Evolutionary conservation across 2,113 vertebrate species (phyloP).

Genomic region (Sphaerodactylus townsendi): DNA sequence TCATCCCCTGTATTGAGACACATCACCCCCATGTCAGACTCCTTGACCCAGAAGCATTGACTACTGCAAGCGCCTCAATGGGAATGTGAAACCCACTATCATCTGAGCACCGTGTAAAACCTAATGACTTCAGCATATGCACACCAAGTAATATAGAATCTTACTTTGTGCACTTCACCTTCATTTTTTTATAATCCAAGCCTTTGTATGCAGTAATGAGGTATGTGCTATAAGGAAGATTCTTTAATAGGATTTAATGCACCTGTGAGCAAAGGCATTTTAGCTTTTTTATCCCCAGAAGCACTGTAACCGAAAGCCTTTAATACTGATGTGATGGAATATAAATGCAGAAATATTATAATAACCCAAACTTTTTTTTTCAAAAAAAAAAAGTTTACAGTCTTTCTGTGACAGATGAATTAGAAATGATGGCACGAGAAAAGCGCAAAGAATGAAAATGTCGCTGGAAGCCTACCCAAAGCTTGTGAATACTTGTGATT

Average conservation of each 20-base stretch:
- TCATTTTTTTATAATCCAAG: conserved; percentile 81
- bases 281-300: conserved; percentile 85
- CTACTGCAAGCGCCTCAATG: conserved; percentile 75
- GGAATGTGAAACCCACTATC: conserved; percentile 80
- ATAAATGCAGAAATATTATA: conserved; percentile 86
- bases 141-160: conserved; percentile 81
- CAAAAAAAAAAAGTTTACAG: conserved; percentile 75
- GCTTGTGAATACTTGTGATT: conserved; percentile 63
- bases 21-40: conserved; percentile 78
- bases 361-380: conserved; percentile 79
- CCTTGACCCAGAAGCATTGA: conserved; percentile 81
- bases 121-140: conserved; percentile 84
- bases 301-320: conserved; percentile 83
- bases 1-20: conserved; percentile 78
- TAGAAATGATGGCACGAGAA: conserved; percentile 76
- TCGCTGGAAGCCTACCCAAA: conserved; percentile 48
- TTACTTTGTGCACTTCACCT: conserved; percentile 83
- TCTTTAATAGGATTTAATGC: conserved; percentile 89
- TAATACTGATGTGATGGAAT: conserved; percentile 85
- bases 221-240: conserved; percentile 86
- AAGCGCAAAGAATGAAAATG: conserved; percentile 76
- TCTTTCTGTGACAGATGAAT: conserved; percentile 80
- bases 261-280: conserved; percentile 87
- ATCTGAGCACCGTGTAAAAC: conserved; percentile 74
- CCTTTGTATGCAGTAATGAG: conserved; percentile 86